These are phyloP conservation scores for Tragelaphus strepsiceros DNA, from an alignment of 2,113 vertebrate genomes.

Conservation along the genomic window DNA sequence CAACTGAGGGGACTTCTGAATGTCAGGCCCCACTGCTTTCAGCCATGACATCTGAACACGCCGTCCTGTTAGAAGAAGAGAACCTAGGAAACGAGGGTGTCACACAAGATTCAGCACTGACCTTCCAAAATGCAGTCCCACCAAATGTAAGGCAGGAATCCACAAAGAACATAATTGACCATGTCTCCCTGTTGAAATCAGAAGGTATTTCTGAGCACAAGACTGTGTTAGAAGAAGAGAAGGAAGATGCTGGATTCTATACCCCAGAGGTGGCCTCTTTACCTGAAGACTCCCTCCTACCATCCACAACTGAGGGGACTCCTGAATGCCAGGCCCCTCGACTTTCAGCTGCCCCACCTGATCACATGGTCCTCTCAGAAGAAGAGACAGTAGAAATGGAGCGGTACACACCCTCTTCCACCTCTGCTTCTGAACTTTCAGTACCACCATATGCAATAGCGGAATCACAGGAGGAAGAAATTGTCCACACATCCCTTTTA, in stretches of 20 bases:
- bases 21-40: neutral
- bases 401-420: neutral
- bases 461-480: constrained; percentile 35
- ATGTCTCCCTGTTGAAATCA: neutral
- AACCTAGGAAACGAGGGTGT: neutral
- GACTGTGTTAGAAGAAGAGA: constrained; percentile 1
- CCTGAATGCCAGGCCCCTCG: neutral
- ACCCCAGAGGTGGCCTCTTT: neutral
- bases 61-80: neutral
- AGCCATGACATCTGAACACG: neutral
- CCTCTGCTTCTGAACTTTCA: constrained; percentile 41
- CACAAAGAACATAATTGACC: neutral
- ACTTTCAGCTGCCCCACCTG: neutral
- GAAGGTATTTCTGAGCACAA: neutral
- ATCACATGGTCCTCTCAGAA: neutral
- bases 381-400: neutral
- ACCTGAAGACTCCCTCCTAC: neutral
- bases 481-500: neutral
- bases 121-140: neutral
- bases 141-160: neutral
- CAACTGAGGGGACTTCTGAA: neutral
- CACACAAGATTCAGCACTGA: neutral
- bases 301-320: neutral
- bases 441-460: neutral
- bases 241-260: neutral